These are phyloP conservation scores for Oreochromis grahami DNA, from an alignment of 2,797 vertebrate genomes.

Conservation along the genomic window DNA sequence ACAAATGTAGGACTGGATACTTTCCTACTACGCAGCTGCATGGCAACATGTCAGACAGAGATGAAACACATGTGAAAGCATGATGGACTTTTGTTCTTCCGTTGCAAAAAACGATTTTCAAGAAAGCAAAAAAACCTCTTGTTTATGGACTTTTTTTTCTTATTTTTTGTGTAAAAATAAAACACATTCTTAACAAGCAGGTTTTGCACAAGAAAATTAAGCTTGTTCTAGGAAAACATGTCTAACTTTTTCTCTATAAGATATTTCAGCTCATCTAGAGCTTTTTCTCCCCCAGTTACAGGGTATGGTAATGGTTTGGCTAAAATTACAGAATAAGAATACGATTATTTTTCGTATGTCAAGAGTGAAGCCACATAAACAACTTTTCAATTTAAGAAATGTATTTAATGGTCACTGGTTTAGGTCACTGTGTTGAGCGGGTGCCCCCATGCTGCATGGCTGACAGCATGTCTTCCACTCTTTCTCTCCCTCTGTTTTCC, in stretches of 20 bases:
- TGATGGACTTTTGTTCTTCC: not conserved
- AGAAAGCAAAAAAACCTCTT: too few species aligned
- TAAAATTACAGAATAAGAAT: not conserved
- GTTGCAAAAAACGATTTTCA: not conserved
- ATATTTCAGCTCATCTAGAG: not conserved
- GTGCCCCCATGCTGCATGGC: not conserved
- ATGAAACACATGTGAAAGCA: not conserved
- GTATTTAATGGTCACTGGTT: not conserved
- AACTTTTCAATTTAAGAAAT: not conserved
- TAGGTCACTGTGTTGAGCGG: not conserved
- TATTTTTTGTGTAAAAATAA: not conserved
- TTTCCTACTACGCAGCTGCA: not conserved
- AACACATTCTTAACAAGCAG: not conserved
- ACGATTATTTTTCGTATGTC: not conserved
- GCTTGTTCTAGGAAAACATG: not conserved
- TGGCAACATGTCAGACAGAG: not conserved
- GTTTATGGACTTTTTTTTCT: not conserved
- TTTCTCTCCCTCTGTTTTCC: not conserved
- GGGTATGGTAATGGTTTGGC: not conserved
- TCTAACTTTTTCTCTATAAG: not conserved
- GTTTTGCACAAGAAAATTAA: not conserved
- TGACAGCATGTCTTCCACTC: not conserved
- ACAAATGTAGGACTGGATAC: not conserved
- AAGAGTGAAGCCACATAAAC: not conserved
- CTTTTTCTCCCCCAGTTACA: rapidly evolving